These are phyloP conservation scores for Idaea dimidiata DNA, from an alignment of 2,888 invertebrate species.

Conservation along the genomic window DNA sequence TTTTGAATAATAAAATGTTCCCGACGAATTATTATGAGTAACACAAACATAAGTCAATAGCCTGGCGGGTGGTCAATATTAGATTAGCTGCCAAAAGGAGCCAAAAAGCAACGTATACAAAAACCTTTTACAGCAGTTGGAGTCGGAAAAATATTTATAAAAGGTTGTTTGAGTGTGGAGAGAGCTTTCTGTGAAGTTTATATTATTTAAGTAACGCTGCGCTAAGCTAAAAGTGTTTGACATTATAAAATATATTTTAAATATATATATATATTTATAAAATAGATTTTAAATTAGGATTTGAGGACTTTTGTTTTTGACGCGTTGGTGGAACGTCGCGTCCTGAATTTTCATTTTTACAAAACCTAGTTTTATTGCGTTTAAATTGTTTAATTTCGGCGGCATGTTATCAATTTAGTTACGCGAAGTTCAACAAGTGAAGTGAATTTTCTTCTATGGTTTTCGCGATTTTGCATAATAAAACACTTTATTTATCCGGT, in stretches of 20 bases:
- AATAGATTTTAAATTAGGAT: background rate
- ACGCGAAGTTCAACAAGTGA: too few species aligned
- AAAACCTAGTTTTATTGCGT: too few species aligned
- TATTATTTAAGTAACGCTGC: background rate
- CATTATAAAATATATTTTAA: background rate
- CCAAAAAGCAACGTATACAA: constrained; percentile 81
- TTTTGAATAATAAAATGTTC: constrained; percentile 80
- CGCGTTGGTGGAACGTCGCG: too few species aligned
- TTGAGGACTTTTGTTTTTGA: too few species aligned
- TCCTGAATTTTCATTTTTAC: too few species aligned
- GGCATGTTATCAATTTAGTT: too few species aligned
- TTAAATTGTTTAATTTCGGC: too few species aligned
- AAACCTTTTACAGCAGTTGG: constrained; percentile 80
- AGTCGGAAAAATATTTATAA: constrained; percentile 76
- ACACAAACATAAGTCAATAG: constrained; percentile 80
- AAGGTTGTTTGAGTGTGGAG: constrained; percentile 54
- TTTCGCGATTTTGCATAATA: too few species aligned
- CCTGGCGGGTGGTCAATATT: constrained; percentile 79
- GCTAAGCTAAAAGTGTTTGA: background rate
- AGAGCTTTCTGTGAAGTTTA: constrained; percentile 37
- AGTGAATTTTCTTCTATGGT: too few species aligned
- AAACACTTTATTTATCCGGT: too few species aligned
- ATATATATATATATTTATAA: too few species aligned
- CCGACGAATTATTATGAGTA: constrained; percentile 75
- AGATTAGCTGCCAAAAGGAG: constrained; percentile 80